These are phyloP conservation scores for Oreohelix idahoensis DNA, from an alignment of 1,140 invertebrate species.

Conservation along the genomic window DNA sequence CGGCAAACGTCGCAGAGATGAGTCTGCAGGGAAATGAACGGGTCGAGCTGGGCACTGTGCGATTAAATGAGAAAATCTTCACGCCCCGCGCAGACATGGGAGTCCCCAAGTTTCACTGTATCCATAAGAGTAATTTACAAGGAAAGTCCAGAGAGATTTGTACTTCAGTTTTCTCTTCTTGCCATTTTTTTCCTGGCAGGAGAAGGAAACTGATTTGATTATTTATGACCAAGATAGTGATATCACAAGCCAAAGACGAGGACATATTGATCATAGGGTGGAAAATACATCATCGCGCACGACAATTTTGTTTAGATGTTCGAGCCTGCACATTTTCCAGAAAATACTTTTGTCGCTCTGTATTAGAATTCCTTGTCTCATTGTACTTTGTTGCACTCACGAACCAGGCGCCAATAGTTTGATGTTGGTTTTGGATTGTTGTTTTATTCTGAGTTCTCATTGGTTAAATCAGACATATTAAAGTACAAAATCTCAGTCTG, in stretches of 20 bases:
- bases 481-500: background rate
- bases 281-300: constrained; percentile 1
- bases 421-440: background rate
- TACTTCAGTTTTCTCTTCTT: background rate
- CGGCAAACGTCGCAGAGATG: constrained; percentile 12
- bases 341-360: background rate
- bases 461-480: background rate
- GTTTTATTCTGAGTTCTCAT: background rate
- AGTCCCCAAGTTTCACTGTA: background rate
- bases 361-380: constrained; percentile 1
- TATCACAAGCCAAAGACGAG: background rate
- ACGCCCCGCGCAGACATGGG: background rate
- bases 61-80: constrained; percentile 17
- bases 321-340: constrained; percentile 6
- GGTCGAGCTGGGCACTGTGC: background rate
- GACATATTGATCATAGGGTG: background rate
- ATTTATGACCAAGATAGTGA: constrained; percentile 15
- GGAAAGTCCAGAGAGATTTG: constrained; percentile 1
- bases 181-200: background rate
- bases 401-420: background rate
- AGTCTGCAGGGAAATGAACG: constrained; percentile 13
- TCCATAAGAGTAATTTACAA: constrained; percentile 16
- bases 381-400: background rate
- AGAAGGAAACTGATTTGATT: constrained; percentile 12
- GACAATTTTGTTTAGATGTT: constrained; percentile 4